A percentile compares a stretch with the other conserved stretches of the same genome.
phyloP scores from a whole-genome alignment of 2,113 vertebrate genomes.

The Tiliqua scincoides region DNA sequence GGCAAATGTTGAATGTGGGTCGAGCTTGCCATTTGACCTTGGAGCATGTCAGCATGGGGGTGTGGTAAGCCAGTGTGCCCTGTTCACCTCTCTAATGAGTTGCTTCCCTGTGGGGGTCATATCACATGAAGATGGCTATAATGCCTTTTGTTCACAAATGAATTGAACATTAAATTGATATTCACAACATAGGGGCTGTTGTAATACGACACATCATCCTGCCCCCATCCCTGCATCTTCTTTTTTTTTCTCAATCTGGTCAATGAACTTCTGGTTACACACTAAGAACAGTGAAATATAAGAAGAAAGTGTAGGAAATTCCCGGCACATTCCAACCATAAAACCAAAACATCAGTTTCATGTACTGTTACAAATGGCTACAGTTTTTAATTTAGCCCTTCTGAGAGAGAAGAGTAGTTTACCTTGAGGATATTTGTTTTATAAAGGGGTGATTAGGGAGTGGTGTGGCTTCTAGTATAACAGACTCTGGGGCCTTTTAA shows the following conservation, averaged over 20 bases:
- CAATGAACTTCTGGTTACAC: background rate
- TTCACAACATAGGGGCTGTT: background rate
- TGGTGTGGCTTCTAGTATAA: fast-evolving
- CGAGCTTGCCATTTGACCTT: no score
- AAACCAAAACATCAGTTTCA: slow-evolving; percentile 8
- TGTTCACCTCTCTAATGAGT: no score
- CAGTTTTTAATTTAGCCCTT: slow-evolving; percentile 29
- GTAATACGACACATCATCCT: background rate
- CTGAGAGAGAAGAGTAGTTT: background rate
- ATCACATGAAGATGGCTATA: no score
- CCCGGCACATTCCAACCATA: background rate
- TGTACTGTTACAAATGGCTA: background rate
- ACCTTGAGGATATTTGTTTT: slow-evolving; percentile 29
- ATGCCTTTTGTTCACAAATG: background rate
- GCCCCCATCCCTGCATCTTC: slow-evolving; percentile 20
- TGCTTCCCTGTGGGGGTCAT: no score
- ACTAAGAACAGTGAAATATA: slow-evolving; percentile 26
- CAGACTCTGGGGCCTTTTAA: background rate
- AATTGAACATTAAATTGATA: background rate
- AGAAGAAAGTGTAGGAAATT: slow-evolving; percentile 23
- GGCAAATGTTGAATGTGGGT: no score
- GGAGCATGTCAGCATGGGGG: no score
- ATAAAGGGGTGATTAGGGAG: background rate
- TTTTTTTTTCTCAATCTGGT: background rate
- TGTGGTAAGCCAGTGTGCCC: no score